Conservation (phyloP, 1,140 invertebrate genomes). For the Harpegnathos saltator region DNA sequence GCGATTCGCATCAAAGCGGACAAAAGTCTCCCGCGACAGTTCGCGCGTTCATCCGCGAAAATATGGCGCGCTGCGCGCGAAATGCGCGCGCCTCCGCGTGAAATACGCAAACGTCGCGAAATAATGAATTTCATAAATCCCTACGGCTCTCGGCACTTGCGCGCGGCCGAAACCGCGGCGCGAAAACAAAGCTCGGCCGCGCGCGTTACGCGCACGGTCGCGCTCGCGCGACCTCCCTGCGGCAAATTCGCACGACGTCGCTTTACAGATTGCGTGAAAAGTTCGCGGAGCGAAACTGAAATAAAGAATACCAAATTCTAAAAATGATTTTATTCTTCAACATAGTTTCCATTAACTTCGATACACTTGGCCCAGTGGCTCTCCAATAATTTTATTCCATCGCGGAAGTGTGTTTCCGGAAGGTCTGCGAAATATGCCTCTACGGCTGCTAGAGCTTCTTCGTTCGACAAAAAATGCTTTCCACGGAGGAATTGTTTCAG, state of each 20-base stretch:
- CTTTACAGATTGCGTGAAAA: too few relatives aligned
- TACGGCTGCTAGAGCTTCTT: too few relatives aligned
- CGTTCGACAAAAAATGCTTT: too few relatives aligned
- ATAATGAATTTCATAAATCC: constrained; percentile 54
- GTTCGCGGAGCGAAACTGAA: too few relatives aligned
- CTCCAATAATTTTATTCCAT: too few relatives aligned
- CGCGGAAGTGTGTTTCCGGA: too few relatives aligned
- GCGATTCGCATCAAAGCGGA: constrained; percentile 34
- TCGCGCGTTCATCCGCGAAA: constrained; percentile 37
- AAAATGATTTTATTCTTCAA: too few relatives aligned
- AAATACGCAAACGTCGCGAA: constrained; percentile 32
- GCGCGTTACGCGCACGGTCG: neutral
- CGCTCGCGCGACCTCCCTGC: neutral
- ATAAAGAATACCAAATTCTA: too few relatives aligned
- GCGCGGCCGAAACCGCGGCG: constrained; percentile 9
- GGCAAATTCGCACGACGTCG: neutral
- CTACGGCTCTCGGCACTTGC: constrained; percentile 5
- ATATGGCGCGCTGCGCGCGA: constrained; percentile 7
- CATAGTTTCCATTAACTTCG: too few relatives aligned
- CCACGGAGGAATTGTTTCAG: too few relatives aligned
- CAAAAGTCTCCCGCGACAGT: constrained; percentile 29
- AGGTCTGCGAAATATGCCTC: too few relatives aligned
- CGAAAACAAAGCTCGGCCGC: neutral
- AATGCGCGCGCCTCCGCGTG: neutral
- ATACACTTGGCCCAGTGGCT: too few relatives aligned